phyloP scores from a whole-genome alignment of 1,140 invertebrate genomes.

The honey bee (Apis mellifera) region Amel_HAv3.1 CM009931.2:19663001-19663500 shows the following conservation, averaged over 20 bases:
- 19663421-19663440: not conserved
- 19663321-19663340: conserved; percentile 40
- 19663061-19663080: conserved; percentile 21
- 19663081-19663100: conserved; percentile 14
- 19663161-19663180: too few species aligned
- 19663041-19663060: not conserved
- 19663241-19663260: not conserved
- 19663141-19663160: conserved; percentile 1
- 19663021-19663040: not conserved
- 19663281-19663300: conserved; percentile 16
- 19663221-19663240: not conserved
- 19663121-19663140: conserved; percentile 3
- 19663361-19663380: conserved; percentile 28
- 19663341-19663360: conserved; percentile 44
- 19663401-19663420: conserved; percentile 44
- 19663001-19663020: not conserved
- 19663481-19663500: not conserved
- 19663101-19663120: conserved; percentile 20
- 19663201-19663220: not conserved
- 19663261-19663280: not conserved
- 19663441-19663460: not conserved
- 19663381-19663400: not conserved
- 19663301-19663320: conserved; percentile 33
- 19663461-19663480: conserved; percentile 27
- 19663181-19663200: not conserved